A percentile compares a stretch with the other conserved stretches of the same genome.
phyloP scores from a whole-genome alignment of 2,113 vertebrate species.

The Suricata suricatta region DNA sequence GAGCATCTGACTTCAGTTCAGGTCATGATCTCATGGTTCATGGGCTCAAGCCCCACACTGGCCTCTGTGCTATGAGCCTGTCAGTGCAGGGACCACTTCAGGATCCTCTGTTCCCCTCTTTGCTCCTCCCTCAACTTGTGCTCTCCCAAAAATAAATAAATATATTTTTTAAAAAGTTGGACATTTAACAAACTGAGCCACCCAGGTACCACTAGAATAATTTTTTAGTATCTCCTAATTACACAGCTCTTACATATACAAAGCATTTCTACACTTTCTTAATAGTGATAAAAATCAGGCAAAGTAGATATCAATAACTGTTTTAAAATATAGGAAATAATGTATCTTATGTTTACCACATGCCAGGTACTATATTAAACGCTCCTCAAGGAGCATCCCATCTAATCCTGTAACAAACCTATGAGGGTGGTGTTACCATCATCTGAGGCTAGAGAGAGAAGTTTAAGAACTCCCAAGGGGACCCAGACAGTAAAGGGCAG shows the following conservation, averaged over 20 bases:
- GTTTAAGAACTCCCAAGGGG: not conserved
- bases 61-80: too few relatives aligned
- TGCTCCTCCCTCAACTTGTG: too few relatives aligned
- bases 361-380: not conserved
- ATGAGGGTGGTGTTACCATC: not conserved
- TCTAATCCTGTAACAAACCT: not conserved
- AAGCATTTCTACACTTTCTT: constrained; percentile 13
- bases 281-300: not conserved
- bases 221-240: constrained; percentile 1
- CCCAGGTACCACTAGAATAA: too few relatives aligned
- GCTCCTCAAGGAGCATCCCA: not conserved
- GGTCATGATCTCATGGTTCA: too few relatives aligned
- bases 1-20: too few relatives aligned
- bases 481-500: not conserved
- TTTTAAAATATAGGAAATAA: not conserved
- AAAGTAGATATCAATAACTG: not conserved
- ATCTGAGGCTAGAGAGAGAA: not conserved
- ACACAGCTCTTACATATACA: not conserved
- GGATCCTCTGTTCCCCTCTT: too few relatives aligned
- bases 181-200: too few relatives aligned
- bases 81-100: too few relatives aligned
- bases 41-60: too few relatives aligned
- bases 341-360: not conserved
- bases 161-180: too few relatives aligned
- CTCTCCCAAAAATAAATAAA: too few relatives aligned